These are phyloP conservation scores for Calidris pugnax DNA, from an alignment of 2,113 vertebrate genomes.

Conservation along the genomic window DNA sequence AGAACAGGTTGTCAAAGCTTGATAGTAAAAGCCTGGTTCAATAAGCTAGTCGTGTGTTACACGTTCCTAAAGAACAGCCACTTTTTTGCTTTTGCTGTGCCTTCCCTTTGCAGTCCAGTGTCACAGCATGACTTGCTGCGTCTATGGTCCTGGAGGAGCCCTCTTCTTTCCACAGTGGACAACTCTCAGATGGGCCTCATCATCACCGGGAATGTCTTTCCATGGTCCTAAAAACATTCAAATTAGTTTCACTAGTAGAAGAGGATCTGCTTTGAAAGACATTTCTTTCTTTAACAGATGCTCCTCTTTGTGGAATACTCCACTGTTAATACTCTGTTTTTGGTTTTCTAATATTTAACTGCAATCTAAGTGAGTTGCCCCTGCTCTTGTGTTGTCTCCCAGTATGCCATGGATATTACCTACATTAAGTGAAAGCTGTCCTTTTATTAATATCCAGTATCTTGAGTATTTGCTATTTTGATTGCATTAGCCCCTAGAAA, in stretches of 20 bases:
- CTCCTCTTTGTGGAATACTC: not conserved
- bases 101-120: not conserved
- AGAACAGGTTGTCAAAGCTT: not conserved
- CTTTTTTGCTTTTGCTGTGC: not conserved
- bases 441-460: not conserved
- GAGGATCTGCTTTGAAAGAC: not conserved
- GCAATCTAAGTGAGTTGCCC: not conserved
- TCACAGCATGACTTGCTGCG: not conserved
- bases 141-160: accelerated
- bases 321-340: not conserved
- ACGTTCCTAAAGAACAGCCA: not conserved
- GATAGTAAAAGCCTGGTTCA: not conserved
- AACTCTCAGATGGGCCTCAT: not conserved
- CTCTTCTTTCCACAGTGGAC: not conserved
- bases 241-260: not conserved
- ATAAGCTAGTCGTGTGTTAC: not conserved
- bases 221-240: not conserved
- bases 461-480: not conserved
- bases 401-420: not conserved
- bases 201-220: not conserved
- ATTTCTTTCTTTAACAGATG: not conserved
- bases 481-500: not conserved
- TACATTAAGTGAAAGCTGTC: not conserved
- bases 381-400: not conserved
- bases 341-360: not conserved